Percentiles rank a stretch among this genome's conserved stretches.
Conservation (phyloP, 92 coral and sea anemone genomes). For the Meandrina meandrites region DNA sequence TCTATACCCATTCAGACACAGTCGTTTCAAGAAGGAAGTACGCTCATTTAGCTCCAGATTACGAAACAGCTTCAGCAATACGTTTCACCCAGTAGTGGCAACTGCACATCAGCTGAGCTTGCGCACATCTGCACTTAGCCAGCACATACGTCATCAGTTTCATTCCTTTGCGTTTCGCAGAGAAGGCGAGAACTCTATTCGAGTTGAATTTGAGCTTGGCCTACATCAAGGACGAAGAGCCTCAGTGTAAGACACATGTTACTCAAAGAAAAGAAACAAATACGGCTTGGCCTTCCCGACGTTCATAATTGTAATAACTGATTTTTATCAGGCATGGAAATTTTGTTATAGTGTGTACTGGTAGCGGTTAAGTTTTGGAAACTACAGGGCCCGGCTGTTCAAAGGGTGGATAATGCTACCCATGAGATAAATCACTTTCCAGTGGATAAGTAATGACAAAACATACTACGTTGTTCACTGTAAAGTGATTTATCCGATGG, state of each 20-base stretch:
- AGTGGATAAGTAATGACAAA: too few species aligned
- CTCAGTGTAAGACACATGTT: constrained; percentile 27
- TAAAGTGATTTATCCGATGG: too few species aligned
- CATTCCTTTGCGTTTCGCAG: constrained; percentile 31
- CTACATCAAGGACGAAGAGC: neutral
- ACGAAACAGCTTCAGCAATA: constrained; percentile 28
- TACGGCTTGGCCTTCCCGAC: too few species aligned
- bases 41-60: constrained; percentile 21
- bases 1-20: constrained; percentile 67
- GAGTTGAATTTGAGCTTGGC: constrained; percentile 21
- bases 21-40: constrained; percentile 58
- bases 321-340: too few species aligned
- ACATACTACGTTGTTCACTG: too few species aligned
- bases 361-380: too few species aligned
- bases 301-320: too few species aligned
- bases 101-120: constrained; percentile 31
- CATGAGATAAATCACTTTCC: too few species aligned
- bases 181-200: constrained; percentile 31
- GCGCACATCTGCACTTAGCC: constrained; percentile 37
- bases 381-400: too few species aligned
- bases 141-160: constrained; percentile 38
- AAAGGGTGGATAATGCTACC: too few species aligned
- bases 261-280: too few species aligned
- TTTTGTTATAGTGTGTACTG: too few species aligned
- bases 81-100: constrained; percentile 31